These are phyloP conservation scores for Sylvicola cinctus DNA, from an alignment of 2,888 invertebrate species.

Conservation along the genomic window DNA sequence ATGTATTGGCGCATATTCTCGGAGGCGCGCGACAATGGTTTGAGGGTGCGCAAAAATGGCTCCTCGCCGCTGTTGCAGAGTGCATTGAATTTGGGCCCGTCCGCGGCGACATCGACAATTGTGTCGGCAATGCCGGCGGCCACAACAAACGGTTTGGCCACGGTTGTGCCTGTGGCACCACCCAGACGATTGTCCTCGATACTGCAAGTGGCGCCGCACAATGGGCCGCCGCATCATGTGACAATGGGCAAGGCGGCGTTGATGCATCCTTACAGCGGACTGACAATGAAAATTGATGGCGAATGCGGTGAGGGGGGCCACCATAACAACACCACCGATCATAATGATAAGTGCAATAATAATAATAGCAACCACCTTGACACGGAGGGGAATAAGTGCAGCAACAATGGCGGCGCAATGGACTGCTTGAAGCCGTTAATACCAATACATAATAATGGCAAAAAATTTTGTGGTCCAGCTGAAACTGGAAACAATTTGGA, in stretches of 20 bases:
- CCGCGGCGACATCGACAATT: slow-evolving; percentile 2
- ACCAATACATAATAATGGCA: too few species aligned
- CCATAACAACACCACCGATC: too few species aligned
- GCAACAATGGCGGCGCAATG: too few species aligned
- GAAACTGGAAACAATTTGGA: slow-evolving; percentile 2
- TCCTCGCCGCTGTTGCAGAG: slow-evolving; percentile 25
- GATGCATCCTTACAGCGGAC: slow-evolving; percentile 11
- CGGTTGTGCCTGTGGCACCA: too few species aligned
- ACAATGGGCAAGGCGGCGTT: not conserved
- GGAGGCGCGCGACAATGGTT: slow-evolving; percentile 24
- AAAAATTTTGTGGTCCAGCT: slow-evolving; percentile 5
- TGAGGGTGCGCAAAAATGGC: slow-evolving; percentile 25
- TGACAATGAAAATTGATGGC: slow-evolving; percentile 23
- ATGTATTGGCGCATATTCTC: slow-evolving; percentile 27
- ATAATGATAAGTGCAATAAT: too few species aligned
- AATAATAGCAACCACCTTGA: too few species aligned
- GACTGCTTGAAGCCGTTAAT: too few species aligned
- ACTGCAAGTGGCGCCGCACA: too few species aligned
- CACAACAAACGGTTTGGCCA: slow-evolving; percentile 5
- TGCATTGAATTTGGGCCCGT: slow-evolving; percentile 19
- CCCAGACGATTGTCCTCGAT: too few species aligned
- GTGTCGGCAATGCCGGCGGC: slow-evolving; percentile 1
- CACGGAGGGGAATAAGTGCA: too few species aligned
- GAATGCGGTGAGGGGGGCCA: slow-evolving; percentile 9
- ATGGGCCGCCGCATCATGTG: slow-evolving; percentile 1